Base-by-base conservation (phyloP, 2,888 invertebrate genomes). In the Itoplectis maculator region DNA sequence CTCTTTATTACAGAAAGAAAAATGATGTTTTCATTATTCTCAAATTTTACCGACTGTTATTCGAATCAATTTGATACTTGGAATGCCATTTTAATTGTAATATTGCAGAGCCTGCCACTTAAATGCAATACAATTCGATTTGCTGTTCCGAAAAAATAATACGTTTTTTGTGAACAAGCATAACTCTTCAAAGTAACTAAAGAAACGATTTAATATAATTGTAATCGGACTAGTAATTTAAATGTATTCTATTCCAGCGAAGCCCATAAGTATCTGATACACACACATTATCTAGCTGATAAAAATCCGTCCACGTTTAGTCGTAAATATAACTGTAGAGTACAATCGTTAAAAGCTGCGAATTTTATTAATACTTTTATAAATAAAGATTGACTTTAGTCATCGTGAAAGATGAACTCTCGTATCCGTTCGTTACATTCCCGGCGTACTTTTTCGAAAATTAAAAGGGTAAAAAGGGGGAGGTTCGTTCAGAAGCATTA, bases 401-500 rank as follows among this genome's bases (percentile, higher is more conserved):
- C 13, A 59, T 37, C 42, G 11, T 11, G 11, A 54, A 29, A 29
- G 49, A 61, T 18, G 15, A 5, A 2, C 23, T 18, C 8, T 23
- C 20, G 5, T 42, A 18, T 45, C 0, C 13, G 13, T 20, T 20
- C 20, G 6, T 65, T 45, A 15, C 11, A 45, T 23, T 20, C 63
- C 11, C 3, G 2, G 13, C 29, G 11, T 1, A 11, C n/a, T 35
- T 13, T 35, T 35, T 56, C 11, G 15, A 37, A 42, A 56, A 20
- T n/a, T 18, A 40, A 61, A 61, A 15, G 37, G 11, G 8, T 37
- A 61, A 47, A 56, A 61, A 54, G 18, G 66, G n/a, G n/a, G n/a
- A n/a, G 63, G 54, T 47, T 73, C 77, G 66, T 73, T 77, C 20
- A 65, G 65, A 74, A 15, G 40, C 69, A 49, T 69, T 70, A 74